Base-by-base conservation (phyloP, 2,113 vertebrate genomes). In the Stegostoma tigrinum region DNA sequence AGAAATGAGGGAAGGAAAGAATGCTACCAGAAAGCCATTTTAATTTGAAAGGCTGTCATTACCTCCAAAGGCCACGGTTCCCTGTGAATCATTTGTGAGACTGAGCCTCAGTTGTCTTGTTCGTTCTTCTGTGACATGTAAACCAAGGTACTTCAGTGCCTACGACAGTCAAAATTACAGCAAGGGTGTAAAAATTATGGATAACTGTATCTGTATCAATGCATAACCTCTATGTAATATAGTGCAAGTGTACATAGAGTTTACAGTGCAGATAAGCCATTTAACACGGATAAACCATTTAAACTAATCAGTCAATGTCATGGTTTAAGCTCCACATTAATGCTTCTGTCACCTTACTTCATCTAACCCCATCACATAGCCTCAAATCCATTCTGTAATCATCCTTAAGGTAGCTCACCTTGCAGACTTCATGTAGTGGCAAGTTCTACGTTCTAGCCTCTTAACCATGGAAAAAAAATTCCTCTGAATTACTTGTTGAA, bases 21-120 rank as follows among this genome's bases (percentile, higher is more conserved):
- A 45, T 45, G 89, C 5, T 0, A 6, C 15, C 21, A 45, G 72
- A 48, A 19, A 68, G 4, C 34, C 72, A 95, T 3, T 52, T 48
- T 48, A 95, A 15, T 34, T 61, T 52, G 10, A 72, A 48, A 95
- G 45, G 6, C 24, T 14, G 2, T 0, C 0, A 96, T 97, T 96
- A 99, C 98, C 98, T 98, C 98, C 98, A 0, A 98, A 99, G 45
- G 98, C 97, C 96, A 99, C 98, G 0, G 98, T 99, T 87, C 98
- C 98, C 97, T 99, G 98, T 0, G 98, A 98, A 97, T 99, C 98
- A 0, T 97, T 97, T 78, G 96, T 98, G 96, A 99, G 96, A 95
- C 97, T 98, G 91, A 98, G 97, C 96, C 97, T 97, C 27, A 99
- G 24, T 96, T 97, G 97, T 96, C 97, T 97, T 96, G 96, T 98